A percentile compares a stretch with the other conserved stretches of the same genome.
phyloP scores from a whole-genome alignment of 2,113 vertebrate species.

The Actenoides lindsayi region DNA sequence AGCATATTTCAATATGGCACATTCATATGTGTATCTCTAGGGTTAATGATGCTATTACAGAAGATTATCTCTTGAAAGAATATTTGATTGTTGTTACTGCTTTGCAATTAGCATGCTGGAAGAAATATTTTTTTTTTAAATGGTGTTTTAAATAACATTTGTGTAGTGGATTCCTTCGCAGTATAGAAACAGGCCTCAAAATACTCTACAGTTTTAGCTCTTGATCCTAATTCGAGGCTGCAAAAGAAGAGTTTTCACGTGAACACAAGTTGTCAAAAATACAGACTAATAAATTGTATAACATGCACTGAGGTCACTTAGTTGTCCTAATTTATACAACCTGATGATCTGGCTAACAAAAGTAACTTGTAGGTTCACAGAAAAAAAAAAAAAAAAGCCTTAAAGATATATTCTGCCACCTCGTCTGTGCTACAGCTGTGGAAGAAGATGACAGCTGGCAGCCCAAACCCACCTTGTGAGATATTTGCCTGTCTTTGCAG shows the following conservation, averaged over 20 bases:
- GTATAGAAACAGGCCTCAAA: slow-evolving; percentile 28
- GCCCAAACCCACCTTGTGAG: neutral
- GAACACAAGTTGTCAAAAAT: neutral
- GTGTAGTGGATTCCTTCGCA: neutral
- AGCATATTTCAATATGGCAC: neutral
- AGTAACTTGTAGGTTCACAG: neutral
- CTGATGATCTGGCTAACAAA: neutral
- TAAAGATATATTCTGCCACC: neutral
- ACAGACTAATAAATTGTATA: neutral
- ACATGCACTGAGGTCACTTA: neutral
- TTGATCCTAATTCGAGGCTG: slow-evolving; percentile 56
- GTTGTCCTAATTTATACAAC: neutral
- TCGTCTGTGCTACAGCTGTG: neutral
- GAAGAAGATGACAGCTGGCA: neutral
- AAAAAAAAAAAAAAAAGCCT: neutral
- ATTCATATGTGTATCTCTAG: neutral
- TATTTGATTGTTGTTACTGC: neutral
- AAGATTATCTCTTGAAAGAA: neutral
- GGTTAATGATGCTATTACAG: neutral
- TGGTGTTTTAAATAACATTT: neutral
- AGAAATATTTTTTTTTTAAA: neutral
- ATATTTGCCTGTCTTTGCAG: neutral
- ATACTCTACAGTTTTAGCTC: neutral
- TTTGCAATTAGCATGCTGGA: slow-evolving; percentile 8
- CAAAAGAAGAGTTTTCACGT: slow-evolving; percentile 59